Evolutionary conservation across 2,888 invertebrate genomes (phyloP).

Genomic region (Rhagonycha fulva): DNA sequence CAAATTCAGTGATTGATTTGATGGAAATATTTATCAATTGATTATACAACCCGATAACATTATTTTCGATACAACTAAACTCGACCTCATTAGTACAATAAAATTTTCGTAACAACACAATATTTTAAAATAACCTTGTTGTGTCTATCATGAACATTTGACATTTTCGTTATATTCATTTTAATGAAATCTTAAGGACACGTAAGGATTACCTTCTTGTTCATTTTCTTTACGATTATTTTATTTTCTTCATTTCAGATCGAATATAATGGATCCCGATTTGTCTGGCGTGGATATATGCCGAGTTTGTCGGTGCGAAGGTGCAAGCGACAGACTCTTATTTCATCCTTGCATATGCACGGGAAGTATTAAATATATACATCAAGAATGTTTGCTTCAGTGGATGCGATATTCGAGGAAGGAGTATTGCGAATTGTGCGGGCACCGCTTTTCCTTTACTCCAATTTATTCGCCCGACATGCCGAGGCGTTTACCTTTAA

Average conservation of each 20-base stretch:
- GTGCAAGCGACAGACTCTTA: conserved; percentile 85
- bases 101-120: neutral
- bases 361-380: conserved; percentile 98
- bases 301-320: conserved; percentile 96
- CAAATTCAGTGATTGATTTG: neutral
- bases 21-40: neutral
- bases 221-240: neutral
- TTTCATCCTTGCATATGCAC: conserved; percentile 99
- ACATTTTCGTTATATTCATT: neutral
- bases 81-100: neutral
- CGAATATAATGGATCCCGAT: conserved; percentile 19
- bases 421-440: conserved; percentile 98
- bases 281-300: conserved; percentile 82
- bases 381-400: conserved; percentile 97
- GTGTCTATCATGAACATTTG: neutral
- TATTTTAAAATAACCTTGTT: neutral
- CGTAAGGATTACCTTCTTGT: neutral
- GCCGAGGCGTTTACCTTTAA: conserved; percentile 94
- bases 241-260: neutral
- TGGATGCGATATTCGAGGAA: conserved; percentile 99
- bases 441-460: conserved; percentile 96
- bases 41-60: neutral
- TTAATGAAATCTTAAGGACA: neutral
- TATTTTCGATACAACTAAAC: neutral
- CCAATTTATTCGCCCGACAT: conserved; percentile 99